These are phyloP conservation scores for Cordilura impudica DNA, from an alignment of 2,888 invertebrate species.

Conservation along the genomic window DNA sequence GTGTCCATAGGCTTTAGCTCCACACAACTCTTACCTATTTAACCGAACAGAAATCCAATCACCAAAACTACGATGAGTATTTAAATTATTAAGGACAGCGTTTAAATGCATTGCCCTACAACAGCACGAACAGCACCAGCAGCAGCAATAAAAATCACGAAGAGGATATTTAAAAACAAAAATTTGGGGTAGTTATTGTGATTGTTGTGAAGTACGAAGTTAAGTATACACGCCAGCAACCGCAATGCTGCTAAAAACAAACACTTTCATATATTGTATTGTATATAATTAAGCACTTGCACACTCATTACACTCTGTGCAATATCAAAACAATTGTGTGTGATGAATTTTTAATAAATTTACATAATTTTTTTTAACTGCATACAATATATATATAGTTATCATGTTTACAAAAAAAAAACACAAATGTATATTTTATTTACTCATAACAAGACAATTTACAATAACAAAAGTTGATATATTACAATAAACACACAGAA, in stretches of 20 bases:
- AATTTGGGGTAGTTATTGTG: constrained; percentile 16
- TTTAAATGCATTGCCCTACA: constrained; percentile 49
- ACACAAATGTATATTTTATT: constrained; percentile 8
- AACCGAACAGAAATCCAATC: constrained; percentile 36
- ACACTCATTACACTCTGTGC: constrained; percentile 1
- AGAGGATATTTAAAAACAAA: constrained; percentile 30
- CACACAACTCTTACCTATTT: constrained; percentile 31
- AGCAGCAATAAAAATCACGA: constrained; percentile 26
- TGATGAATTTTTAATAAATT: constrained; percentile 2
- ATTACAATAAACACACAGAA: neutral
- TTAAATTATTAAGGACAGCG: neutral
- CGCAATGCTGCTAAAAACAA: constrained; percentile 6
- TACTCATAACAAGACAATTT: neutral
- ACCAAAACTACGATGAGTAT: constrained; percentile 6
- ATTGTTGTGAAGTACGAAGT: neutral
- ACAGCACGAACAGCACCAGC: constrained; percentile 15
- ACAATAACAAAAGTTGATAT: neutral
- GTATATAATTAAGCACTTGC: neutral
- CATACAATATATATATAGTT: neutral
- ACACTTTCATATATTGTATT: neutral
- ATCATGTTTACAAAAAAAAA: neutral
- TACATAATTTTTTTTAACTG: constrained; percentile 36
- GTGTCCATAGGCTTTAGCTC: neutral
- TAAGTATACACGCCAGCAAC: constrained; percentile 10
- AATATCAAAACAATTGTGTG: neutral